Evolutionary conservation across 2,113 vertebrate genomes (phyloP).

Genomic region (Pontoporia blainvillei): DNA sequence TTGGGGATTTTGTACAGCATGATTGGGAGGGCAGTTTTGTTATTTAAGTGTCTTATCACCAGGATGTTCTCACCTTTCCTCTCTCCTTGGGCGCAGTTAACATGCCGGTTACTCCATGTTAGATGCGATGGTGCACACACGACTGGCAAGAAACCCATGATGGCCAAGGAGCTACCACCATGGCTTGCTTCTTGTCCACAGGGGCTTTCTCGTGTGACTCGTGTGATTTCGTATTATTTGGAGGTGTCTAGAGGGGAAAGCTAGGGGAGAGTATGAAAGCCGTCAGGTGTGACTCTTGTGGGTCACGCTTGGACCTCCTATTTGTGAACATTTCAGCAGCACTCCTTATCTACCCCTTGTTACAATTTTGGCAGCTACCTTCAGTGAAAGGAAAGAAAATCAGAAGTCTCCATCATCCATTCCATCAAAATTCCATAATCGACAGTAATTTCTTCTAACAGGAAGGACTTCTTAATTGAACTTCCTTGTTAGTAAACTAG

Average conservation of each 20-base stretch:
- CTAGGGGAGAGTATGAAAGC: fast-evolving
- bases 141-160: neutral
- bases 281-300: fast-evolving
- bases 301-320: neutral
- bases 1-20: fast-evolving
- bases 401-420: neutral
- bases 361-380: neutral
- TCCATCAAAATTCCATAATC: neutral
- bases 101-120: fast-evolving
- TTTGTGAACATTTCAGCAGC: fast-evolving
- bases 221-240: too few species aligned
- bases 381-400: neutral
- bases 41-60: fast-evolving
- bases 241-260: neutral
- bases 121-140: fast-evolving
- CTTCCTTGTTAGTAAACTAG: neutral
- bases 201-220: neutral
- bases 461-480: neutral
- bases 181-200: neutral
- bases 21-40: neutral
- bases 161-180: fast-evolving
- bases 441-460: too few species aligned
- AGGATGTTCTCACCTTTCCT: fast-evolving
- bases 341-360: fast-evolving
- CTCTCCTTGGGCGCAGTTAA: neutral